Conservation (phyloP, 1,140 invertebrate species). For the Leptinotarsa defecta region DNA sequence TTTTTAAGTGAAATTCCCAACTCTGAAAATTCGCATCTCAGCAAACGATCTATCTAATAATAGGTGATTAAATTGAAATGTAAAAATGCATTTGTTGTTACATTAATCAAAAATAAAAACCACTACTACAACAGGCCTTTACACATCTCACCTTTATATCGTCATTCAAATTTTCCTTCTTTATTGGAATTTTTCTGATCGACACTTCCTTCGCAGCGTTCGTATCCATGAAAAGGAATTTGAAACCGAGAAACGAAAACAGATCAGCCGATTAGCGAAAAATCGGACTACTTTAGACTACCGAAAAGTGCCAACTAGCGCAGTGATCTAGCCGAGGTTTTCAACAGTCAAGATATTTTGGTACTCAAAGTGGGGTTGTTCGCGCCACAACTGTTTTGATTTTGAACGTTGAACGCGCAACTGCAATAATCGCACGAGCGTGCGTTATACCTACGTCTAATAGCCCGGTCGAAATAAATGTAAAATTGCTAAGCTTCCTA, state of each 20-base stretch:
- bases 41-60: not conserved
- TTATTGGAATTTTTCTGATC: slow-evolving; percentile 38
- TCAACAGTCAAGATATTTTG: slow-evolving; percentile 27
- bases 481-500: no score
- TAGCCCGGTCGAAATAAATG: no score
- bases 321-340: slow-evolving; percentile 7
- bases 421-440: not conserved
- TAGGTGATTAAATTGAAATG: not conserved
- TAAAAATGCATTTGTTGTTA: not conserved
- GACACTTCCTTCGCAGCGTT: slow-evolving; percentile 31
- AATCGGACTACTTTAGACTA: slow-evolving; percentile 9
- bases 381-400: slow-evolving; percentile 17
- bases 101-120: no score
- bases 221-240: not conserved
- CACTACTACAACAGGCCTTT: not conserved
- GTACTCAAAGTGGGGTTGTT: slow-evolving; percentile 19
- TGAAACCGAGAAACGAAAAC: not conserved
- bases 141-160: slow-evolving; percentile 42
- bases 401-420: slow-evolving; percentile 8
- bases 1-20: no score
- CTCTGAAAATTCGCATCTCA: not conserved
- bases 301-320: not conserved
- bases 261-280: not conserved
- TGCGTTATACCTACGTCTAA: not conserved
- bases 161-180: slow-evolving; percentile 42